Evolutionary conservation across 2,113 vertebrate genomes (phyloP).

Genomic region (Passer montanus): DNA sequence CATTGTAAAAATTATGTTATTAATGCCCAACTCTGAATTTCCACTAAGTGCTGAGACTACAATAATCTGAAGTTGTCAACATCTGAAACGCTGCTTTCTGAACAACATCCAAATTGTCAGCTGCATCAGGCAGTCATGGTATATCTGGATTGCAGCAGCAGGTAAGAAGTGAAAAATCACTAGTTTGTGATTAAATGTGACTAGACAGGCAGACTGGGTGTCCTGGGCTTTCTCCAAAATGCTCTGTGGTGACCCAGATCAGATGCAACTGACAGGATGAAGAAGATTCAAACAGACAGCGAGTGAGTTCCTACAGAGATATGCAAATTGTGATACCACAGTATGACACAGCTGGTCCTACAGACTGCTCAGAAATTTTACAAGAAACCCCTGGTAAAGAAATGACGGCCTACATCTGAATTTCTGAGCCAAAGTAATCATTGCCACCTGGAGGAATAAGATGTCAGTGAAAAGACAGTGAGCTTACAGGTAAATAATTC

Average conservation of each 20-base stretch:
- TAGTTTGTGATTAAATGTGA: constrained; percentile 25
- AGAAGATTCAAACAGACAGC: constrained; percentile 28
- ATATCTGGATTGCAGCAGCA: background rate
- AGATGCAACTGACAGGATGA: constrained; percentile 22
- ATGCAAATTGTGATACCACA: background rate
- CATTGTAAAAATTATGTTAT: background rate
- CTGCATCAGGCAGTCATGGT: background rate
- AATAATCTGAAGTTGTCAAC: background rate
- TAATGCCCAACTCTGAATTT: background rate
- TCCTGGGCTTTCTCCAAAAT: background rate
- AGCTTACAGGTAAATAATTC: constrained; percentile 7
- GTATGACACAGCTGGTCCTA: background rate
- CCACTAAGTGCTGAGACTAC: background rate
- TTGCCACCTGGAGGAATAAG: background rate
- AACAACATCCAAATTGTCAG: background rate
- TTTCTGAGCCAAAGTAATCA: background rate
- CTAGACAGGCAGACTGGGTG: background rate
- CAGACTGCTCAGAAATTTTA: background rate
- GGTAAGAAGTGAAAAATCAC: constrained; percentile 12
- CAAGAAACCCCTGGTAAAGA: background rate
- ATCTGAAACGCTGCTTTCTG: background rate
- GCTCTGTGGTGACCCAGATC: background rate
- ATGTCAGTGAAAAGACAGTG: background rate
- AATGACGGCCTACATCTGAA: background rate
- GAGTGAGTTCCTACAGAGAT: background rate